Evolutionary conservation across 2,888 invertebrate species (phyloP).

Genomic region (Himalopsyche anomala): DNA sequence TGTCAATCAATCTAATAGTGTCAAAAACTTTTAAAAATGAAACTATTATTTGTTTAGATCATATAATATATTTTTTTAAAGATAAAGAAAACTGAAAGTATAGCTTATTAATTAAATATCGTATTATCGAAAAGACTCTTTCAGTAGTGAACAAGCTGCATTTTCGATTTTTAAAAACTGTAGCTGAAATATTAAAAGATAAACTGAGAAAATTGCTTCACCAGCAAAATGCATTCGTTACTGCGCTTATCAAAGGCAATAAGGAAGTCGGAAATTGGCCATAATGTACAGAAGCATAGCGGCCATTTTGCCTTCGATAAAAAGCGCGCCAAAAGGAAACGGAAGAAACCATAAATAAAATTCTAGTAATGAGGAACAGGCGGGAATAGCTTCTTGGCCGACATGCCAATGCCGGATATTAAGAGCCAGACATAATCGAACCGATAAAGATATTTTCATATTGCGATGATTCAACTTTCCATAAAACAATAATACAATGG

Average conservation of each 20-base stretch:
- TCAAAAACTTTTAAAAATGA: too few relatives aligned
- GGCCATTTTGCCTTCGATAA: slow-evolving; percentile 51
- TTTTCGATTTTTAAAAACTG: not conserved
- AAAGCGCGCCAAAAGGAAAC: slow-evolving; percentile 54
- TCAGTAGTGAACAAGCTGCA: not conserved
- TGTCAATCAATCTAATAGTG: too few relatives aligned
- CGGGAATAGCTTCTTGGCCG: slow-evolving; percentile 41
- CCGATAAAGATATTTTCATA: slow-evolving; percentile 41
- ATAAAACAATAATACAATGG: too few relatives aligned
- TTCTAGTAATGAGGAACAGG: slow-evolving; percentile 56
- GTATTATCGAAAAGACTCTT: too few relatives aligned
- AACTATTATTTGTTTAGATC: too few relatives aligned
- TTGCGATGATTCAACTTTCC: not conserved
- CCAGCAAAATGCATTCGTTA: slow-evolving; percentile 32
- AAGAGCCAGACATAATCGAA: slow-evolving; percentile 16
- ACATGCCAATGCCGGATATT: slow-evolving; percentile 32
- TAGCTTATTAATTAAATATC: too few relatives aligned
- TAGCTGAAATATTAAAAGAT: not conserved
- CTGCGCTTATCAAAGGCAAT: slow-evolving; percentile 42
- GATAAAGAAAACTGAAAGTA: too few relatives aligned
- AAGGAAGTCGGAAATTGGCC: slow-evolving; percentile 59
- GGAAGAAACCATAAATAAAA: slow-evolving; percentile 61
- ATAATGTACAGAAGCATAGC: slow-evolving; percentile 51
- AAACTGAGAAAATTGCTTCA: slow-evolving; percentile 15
- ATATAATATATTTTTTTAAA: too few relatives aligned